Evolutionary conservation across 2,797 vertebrate species (phyloP).

Genomic region (Lates japonicus): DNA sequence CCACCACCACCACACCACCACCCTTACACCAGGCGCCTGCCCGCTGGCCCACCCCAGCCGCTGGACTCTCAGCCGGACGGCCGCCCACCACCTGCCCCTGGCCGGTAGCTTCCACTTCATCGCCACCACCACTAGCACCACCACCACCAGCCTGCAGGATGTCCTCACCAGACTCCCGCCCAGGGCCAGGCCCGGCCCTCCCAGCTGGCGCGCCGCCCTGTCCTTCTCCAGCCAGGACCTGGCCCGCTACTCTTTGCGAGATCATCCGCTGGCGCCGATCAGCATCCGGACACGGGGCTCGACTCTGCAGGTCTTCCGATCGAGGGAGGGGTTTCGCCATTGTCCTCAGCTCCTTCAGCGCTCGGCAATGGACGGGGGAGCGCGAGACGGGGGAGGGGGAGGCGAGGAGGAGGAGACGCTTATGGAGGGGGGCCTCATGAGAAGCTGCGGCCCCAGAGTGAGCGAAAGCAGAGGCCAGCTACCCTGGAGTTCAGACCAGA

Average conservation of each 20-base stretch:
- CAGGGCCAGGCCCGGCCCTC: slow-evolving; percentile 82
- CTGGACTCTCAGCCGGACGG: slow-evolving; percentile 74
- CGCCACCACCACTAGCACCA: slow-evolving; percentile 70
- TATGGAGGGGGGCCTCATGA: slow-evolving; percentile 89
- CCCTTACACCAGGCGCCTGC: slow-evolving; percentile 70
- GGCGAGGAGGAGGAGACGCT: slow-evolving; percentile 84
- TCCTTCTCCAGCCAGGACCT: slow-evolving; percentile 85
- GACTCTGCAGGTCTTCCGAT: slow-evolving; percentile 91
- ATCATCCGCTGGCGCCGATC: slow-evolving; percentile 87
- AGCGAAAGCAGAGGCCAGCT: slow-evolving; percentile 83
- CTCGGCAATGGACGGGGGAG: slow-evolving; percentile 83
- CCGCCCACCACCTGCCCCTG: slow-evolving; percentile 66
- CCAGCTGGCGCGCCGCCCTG: slow-evolving; percentile 74
- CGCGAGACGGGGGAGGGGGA: slow-evolving; percentile 70
- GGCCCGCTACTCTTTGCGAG: slow-evolving; percentile 85
- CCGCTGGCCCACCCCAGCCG: slow-evolving; percentile 43
- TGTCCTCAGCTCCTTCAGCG: slow-evolving; percentile 89
- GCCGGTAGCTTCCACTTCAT: slow-evolving; percentile 58
- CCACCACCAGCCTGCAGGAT: slow-evolving; percentile 69
- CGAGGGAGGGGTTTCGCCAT: slow-evolving; percentile 88
- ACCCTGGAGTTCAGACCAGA: slow-evolving; percentile 76
- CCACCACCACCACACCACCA: slow-evolving; percentile 72
- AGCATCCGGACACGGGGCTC: slow-evolving; percentile 78
- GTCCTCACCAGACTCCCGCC: slow-evolving; percentile 70
- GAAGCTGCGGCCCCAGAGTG: slow-evolving; percentile 90